Conservation (phyloP, 2,797 vertebrate genomes). For the Myiothlypis chrysogaster region DNA sequence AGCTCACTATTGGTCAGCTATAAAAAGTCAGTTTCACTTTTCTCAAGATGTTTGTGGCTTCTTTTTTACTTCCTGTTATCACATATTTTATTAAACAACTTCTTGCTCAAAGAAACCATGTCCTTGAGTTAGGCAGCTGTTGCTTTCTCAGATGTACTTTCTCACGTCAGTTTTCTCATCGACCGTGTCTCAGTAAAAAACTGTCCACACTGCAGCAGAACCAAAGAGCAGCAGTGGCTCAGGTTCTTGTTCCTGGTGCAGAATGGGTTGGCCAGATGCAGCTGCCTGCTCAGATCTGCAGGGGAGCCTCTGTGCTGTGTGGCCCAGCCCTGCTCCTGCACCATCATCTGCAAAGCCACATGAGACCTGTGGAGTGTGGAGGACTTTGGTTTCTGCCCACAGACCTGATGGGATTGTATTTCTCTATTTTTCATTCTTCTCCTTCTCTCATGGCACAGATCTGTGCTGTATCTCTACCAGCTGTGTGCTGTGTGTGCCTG, state of each 20-base stretch:
- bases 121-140: no score
- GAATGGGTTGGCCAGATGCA: background rate
- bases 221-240: background rate
- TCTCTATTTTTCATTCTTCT: background rate
- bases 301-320: background rate
- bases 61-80: no score
- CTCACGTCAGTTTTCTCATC: no score
- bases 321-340: background rate
- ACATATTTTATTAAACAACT: no score
- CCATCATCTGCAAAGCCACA: background rate
- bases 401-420: background rate
- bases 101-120: no score
- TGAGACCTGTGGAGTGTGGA: fast-evolving
- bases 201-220: background rate
- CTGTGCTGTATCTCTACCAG: background rate
- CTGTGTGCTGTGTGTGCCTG: background rate
- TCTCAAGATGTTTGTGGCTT: no score
- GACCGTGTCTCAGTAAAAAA: no score
- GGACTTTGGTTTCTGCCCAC: background rate
- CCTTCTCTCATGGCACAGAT: background rate
- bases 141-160: no score
- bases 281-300: background rate
- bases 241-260: background rate
- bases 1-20: no score
- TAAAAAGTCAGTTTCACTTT: no score